Percentiles rank a stretch among this genome's conserved stretches.
These are phyloP conservation scores for Neosalanx taihuensis DNA, from an alignment of 2,797 vertebrate genomes.

Conservation along the genomic window DNA sequence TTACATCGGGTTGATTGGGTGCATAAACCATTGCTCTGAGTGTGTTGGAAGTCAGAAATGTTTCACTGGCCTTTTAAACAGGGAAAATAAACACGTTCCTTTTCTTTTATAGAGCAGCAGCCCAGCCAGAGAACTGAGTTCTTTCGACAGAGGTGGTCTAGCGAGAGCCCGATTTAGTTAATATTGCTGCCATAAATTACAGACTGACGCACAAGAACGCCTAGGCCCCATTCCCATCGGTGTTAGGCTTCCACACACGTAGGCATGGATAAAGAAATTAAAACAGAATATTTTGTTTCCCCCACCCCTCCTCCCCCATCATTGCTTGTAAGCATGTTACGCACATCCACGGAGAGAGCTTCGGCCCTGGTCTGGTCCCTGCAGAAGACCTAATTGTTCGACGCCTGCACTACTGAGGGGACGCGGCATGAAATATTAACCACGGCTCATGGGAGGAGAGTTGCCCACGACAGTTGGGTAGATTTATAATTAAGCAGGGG, in stretches of 20 bases:
- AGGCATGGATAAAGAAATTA: neutral
- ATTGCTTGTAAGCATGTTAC: slow-evolving; percentile 36
- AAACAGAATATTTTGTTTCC: neutral
- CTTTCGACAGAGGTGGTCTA: neutral
- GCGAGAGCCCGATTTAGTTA: neutral
- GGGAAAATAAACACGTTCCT: neutral
- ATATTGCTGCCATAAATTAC: neutral
- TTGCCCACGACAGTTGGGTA: slow-evolving; percentile 61
- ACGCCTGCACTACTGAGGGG: slow-evolving; percentile 49
- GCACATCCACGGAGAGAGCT: slow-evolving; percentile 26
- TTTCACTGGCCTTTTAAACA: neutral
- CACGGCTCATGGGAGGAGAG: slow-evolving; percentile 55
- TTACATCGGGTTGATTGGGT: neutral
- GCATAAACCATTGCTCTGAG: neutral
- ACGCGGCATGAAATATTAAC: slow-evolving; percentile 62
- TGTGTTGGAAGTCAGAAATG: neutral
- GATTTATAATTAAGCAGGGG: slow-evolving; percentile 73
- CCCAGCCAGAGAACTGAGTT: neutral
- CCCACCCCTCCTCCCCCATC: neutral
- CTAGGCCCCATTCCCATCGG: neutral
- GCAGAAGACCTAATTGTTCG: slow-evolving; percentile 50
- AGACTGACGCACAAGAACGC: neutral
- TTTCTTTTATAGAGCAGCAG: neutral
- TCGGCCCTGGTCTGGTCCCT: slow-evolving; percentile 29
- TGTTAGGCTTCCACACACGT: neutral